phyloP scores from a whole-genome alignment of 2,113 vertebrate species.

The Plectropomus leopardus region DNA sequence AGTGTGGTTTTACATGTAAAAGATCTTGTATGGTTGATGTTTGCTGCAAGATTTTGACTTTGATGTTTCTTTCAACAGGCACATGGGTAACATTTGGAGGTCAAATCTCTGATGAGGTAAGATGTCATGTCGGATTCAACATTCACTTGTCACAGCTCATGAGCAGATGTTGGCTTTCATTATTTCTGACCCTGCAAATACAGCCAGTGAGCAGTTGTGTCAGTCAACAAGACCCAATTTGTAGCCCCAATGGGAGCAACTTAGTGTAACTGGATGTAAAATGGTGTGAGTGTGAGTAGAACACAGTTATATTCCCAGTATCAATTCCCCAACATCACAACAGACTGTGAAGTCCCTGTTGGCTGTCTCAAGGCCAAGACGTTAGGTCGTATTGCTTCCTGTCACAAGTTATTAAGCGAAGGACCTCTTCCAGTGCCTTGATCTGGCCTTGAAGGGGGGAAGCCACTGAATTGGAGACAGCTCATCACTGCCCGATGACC shows the following conservation, averaged over 20 bases:
- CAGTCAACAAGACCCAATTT: conserved; percentile 18
- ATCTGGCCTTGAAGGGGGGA: conserved; percentile 19
- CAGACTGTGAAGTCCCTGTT: conserved; percentile 22
- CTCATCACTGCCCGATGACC: conserved; percentile 38
- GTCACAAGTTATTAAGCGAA: conserved; percentile 43
- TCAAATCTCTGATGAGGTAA: conserved; percentile 98
- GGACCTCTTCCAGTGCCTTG: conserved; percentile 4
- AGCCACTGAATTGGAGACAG: background rate
- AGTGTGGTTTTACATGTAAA: conserved; percentile 3
- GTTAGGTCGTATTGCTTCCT: conserved; percentile 38
- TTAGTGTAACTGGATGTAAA: conserved; percentile 35
- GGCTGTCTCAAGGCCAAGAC: conserved; percentile 36
- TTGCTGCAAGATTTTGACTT: conserved; percentile 41
- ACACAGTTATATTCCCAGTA: conserved; percentile 3
- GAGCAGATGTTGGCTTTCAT: conserved; percentile 16
- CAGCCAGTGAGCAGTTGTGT: background rate
- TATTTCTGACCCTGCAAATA: conserved; percentile 17
- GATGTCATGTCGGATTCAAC: conserved; percentile 57
- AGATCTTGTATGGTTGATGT: background rate
- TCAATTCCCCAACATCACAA: conserved; percentile 28
- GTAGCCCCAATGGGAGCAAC: conserved; percentile 14
- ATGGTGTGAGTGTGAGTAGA: conserved; percentile 12
- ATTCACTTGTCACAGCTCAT: conserved; percentile 10
- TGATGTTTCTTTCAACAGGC: conserved; percentile 84
- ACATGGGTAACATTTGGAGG: conserved; percentile 99